These are phyloP conservation scores for Colletes collaris DNA, from an alignment of 2,888 invertebrate genomes.

Conservation along the genomic window DNA sequence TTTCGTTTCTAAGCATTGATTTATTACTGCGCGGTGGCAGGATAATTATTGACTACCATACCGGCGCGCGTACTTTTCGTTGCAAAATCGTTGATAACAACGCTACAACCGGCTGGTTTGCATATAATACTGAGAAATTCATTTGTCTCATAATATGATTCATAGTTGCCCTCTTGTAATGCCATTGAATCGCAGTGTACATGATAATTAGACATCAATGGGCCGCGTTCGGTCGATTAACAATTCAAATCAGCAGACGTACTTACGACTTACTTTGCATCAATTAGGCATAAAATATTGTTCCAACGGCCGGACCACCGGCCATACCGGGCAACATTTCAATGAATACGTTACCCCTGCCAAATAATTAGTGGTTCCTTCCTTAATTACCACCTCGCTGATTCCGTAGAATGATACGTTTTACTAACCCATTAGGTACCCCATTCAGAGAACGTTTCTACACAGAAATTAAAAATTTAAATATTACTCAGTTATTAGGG, in stretches of 20 bases:
- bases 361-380: background rate
- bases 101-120: constrained; percentile 29
- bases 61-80: constrained; percentile 27
- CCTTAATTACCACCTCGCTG: background rate
- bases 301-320: constrained; percentile 42
- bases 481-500: too few species aligned
- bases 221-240: constrained; percentile 46
- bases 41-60: constrained; percentile 56
- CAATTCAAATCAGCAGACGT: constrained; percentile 60
- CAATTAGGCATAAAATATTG: constrained; percentile 57
- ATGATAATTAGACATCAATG: constrained; percentile 58
- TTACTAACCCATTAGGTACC: too few species aligned
- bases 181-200: constrained; percentile 44
- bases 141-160: constrained; percentile 57
- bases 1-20: constrained; percentile 61
- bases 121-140: constrained; percentile 63
- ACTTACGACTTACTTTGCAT: constrained; percentile 59
- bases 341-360: constrained; percentile 10
- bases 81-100: constrained; percentile 47
- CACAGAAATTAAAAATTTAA: too few species aligned
- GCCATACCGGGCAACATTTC: constrained; percentile 2
- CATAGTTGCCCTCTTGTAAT: constrained; percentile 35
- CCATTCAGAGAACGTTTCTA: too few species aligned
- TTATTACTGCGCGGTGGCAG: constrained; percentile 50
- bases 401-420: too few species aligned